Base-by-base conservation (phyloP, 1,140 invertebrate genomes). In the Vanessa atalanta region DNA sequence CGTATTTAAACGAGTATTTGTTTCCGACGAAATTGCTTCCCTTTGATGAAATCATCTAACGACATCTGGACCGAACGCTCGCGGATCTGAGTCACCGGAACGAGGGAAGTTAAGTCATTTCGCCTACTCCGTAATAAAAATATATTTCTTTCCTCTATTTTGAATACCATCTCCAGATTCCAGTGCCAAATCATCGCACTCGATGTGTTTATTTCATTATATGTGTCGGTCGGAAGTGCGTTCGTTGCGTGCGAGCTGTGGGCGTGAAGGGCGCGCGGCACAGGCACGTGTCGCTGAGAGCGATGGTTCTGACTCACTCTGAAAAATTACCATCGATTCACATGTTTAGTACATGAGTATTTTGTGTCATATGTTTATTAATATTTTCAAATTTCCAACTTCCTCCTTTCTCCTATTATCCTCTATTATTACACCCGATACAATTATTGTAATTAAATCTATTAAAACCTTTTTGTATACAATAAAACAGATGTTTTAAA, bases 71-170 rank as follows among this genome's bases (percentile, higher is more conserved):
- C 48, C 53, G 73, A 9, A 47, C 60, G 53, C 51, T 63, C 48
- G n/a, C 50, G 53, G 47, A 26, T 68, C 65, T 77, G 75, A 77
- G 57, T 77, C 75, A 77, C 61, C 43, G 60, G 16, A 47, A 50
- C 48, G 55, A 47, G 68, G 75, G 66, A 77, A 77, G 65, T 70
- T 61, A 66, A 72, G 48, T 53, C 65, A 60, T 61, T 70, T 64
- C 60, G 57, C 75, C 73, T 65, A 63, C 65, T 50, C 50, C 75
- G 13, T n/a, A 70, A 73, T 72, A 72, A 72, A 77, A 77, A 77
- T 77, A 77, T 69, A 63, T 60, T 65, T 65, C 57, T 70, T 72
- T 77, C 65, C 70, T 65, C 70, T 64, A 51, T 70, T 60, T 66
- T 48, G 70, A 57, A 73, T 77, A 66, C 37, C 69, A 63, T 65